Percentiles rank a stretch among this genome's conserved stretches.
phyloP scores from a whole-genome alignment of 2,888 invertebrate genomes.

The Morpho helenor region DNA sequence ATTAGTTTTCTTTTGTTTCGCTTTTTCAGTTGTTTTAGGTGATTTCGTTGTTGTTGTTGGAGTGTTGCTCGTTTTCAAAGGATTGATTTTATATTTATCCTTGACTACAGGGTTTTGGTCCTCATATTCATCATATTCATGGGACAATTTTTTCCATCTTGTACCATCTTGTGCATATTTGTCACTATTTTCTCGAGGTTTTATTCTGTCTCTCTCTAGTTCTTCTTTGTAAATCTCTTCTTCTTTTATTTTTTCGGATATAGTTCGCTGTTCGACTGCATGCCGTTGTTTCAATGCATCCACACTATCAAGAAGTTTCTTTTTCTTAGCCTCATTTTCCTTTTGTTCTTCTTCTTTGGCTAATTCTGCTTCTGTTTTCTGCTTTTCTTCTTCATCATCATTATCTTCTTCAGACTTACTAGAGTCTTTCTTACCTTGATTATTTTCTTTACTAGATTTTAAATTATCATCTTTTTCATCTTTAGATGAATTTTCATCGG shows the following conservation, averaged over 20 bases:
- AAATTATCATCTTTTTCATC: slow-evolving; percentile 24
- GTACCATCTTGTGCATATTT: slow-evolving; percentile 39
- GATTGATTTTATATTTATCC: slow-evolving; percentile 49
- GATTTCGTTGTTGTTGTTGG: slow-evolving; percentile 29
- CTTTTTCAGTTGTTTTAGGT: slow-evolving; percentile 16
- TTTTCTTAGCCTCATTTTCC: slow-evolving; percentile 59
- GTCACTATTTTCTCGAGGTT: slow-evolving; percentile 30
- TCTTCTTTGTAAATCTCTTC: slow-evolving; percentile 60
- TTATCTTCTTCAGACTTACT: slow-evolving; percentile 34
- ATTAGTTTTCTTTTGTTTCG: slow-evolving; percentile 29
- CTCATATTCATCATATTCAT: slow-evolving; percentile 60
- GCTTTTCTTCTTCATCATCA: slow-evolving; percentile 46
- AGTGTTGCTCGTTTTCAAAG: slow-evolving; percentile 29
- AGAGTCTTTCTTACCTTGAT: slow-evolving; percentile 6
- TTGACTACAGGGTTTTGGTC: slow-evolving; percentile 35
- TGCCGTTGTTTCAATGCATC: slow-evolving; percentile 64
- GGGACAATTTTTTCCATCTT: slow-evolving; percentile 31
- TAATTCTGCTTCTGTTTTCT: slow-evolving; percentile 29
- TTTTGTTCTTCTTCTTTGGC: slow-evolving; percentile 41
- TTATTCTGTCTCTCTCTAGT: slow-evolving; percentile 43
- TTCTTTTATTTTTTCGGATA: slow-evolving; percentile 59
- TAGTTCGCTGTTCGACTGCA: slow-evolving; percentile 53
- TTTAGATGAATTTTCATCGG: slow-evolving; percentile 20
- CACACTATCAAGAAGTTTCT: slow-evolving; percentile 55
- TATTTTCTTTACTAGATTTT: slow-evolving; percentile 22